Conservation (phyloP, 2,797 vertebrate genomes). For the Gymnodraco acuticeps region DNA sequence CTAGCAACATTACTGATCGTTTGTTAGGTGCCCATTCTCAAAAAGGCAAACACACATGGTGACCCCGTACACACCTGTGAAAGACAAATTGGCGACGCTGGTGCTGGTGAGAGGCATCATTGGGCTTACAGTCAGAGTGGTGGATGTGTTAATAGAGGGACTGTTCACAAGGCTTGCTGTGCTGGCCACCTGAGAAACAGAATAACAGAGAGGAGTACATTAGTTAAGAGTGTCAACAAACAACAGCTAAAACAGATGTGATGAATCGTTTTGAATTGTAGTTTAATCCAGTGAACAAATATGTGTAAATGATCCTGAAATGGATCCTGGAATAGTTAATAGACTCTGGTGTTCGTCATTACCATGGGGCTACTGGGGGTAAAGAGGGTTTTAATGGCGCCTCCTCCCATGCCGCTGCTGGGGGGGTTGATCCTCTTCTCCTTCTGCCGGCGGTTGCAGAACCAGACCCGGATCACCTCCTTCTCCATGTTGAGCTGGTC, state of each 20-base stretch:
- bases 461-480: slow-evolving; percentile 99
- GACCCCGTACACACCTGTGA: slow-evolving; percentile 87
- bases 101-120: slow-evolving; percentile 96
- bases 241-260: neutral
- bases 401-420: slow-evolving; percentile 90
- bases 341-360: slow-evolving; percentile 54
- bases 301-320: neutral
- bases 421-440: slow-evolving; percentile 99
- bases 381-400: slow-evolving; percentile 97
- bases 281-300: slow-evolving; percentile 10
- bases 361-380: slow-evolving; percentile 95
- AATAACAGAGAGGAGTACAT: neutral
- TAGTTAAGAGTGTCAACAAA: neutral
- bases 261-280: neutral
- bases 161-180: slow-evolving; percentile 98
- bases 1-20: no score
- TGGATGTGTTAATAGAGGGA: slow-evolving; percentile 89
- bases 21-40: neutral
- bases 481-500: slow-evolving; percentile 99
- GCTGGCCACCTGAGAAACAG: slow-evolving; percentile 90
- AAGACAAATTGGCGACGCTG: slow-evolving; percentile 89
- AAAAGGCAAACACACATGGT: slow-evolving; percentile 51
- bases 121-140: slow-evolving; percentile 96
- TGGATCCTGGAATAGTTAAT: neutral
- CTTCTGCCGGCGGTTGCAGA: slow-evolving; percentile 99